phyloP scores from a whole-genome alignment of 2,888 invertebrate genomes.

The Plagiodera versicolora region DNA sequence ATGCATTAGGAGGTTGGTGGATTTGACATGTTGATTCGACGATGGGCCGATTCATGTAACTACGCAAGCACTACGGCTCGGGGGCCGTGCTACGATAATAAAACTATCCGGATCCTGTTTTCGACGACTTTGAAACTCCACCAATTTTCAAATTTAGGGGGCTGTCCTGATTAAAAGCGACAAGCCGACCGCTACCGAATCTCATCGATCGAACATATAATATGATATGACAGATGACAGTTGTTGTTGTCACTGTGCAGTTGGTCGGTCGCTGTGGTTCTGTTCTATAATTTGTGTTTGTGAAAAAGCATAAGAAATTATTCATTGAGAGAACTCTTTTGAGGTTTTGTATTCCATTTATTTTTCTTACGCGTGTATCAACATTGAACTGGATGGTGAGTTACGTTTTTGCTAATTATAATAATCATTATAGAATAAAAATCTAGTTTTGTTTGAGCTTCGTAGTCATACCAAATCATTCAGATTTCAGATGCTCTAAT shows the following conservation, averaged over 20 bases:
- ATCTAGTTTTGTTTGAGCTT: not conserved
- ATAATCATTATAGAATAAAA: too few relatives aligned
- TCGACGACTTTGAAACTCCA: not conserved
- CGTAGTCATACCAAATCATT: not conserved
- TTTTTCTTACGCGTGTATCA: too few relatives aligned
- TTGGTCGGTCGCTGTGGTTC: too few relatives aligned
- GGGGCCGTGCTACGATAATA: not conserved
- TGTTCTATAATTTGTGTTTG: too few relatives aligned
- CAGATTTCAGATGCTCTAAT: not conserved
- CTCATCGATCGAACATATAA: slow-evolving; percentile 1
- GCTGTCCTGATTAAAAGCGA: not conserved
- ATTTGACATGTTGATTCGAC: not conserved
- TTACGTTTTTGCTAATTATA: too few relatives aligned
- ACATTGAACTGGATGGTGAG: too few relatives aligned
- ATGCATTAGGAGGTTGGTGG: not conserved
- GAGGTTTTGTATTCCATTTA: too few relatives aligned
- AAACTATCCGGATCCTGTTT: not conserved
- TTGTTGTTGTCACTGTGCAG: too few relatives aligned
- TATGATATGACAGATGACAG: too few relatives aligned
- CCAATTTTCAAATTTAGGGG: not conserved
- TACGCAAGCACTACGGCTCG: not conserved
- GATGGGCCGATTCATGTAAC: not conserved
- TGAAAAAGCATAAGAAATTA: too few relatives aligned
- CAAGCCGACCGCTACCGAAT: not conserved
- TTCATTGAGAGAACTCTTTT: too few relatives aligned